Base-by-base conservation (phyloP, 2,888 invertebrate species). In the Neuroscelio doddi region DNA sequence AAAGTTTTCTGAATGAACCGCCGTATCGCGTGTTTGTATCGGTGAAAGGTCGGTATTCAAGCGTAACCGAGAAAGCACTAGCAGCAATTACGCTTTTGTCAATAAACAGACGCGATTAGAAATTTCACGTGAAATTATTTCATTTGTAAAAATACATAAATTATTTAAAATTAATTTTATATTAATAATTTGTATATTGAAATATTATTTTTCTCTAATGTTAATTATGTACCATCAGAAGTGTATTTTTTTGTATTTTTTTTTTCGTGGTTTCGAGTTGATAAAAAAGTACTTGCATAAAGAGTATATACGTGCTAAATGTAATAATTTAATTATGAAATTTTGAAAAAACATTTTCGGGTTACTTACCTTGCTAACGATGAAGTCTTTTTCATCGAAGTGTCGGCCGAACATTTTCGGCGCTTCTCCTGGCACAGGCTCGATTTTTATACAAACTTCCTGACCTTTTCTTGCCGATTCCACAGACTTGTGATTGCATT, bases 401-500 rank as follows among this genome's bases (percentile, higher is more conserved):
- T 99, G 99, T 58, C 99, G 89, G 8, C 99, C 99, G 85, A 92
- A 97, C 93, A 99, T 93, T 87, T 98, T 98, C 41, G 99, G 99
- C 42, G 98, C 92, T 85, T 99, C 98, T n/a, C 98, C 98, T 10
- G 97, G 95, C 44, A 95, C 91, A 21, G 97, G 94, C 77, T 98
- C 98, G 73, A 99, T 98, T 88, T 98, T 98, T 79, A 97, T 90
- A 87, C 97, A 97, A 30, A 97, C 95, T 86, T 96, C 96, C 86
- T 94, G 93, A 0, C 99, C 99, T 85, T 96, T 96, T 69, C 95
- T 90, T 8, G 98, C 99, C n/a, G 89, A 88, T 68, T 98, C 97
- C 73, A 98, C 92, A 46, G 92, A 86, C 85, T 98, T 99, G 87
- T 99, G 97, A 87, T 99, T 98, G 77, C 90, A 89, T 85, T 99